These are phyloP conservation scores for Drosophila paulistorum DNA, from an alignment of 1,140 invertebrate species.

Conservation along the genomic window DNA sequence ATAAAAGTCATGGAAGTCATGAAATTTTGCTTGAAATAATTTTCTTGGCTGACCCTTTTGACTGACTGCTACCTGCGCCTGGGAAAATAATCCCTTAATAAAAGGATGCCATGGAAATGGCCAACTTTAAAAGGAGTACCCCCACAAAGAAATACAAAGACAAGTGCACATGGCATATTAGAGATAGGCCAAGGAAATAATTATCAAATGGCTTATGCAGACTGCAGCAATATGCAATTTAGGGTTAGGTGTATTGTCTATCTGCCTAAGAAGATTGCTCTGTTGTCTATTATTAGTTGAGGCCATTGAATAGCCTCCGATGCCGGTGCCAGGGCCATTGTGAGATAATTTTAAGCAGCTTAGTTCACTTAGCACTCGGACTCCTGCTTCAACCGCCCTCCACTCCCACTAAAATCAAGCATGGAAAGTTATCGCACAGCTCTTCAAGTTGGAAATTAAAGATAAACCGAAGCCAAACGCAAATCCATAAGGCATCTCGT, in stretches of 20 bases:
- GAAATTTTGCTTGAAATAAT: too few species aligned
- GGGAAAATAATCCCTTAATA: constrained; percentile 23
- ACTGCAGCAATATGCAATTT: neutral
- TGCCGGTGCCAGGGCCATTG: neutral
- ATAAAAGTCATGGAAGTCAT: too few species aligned
- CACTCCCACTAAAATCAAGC: neutral
- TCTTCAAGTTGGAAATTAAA: neutral
- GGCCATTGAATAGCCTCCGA: neutral
- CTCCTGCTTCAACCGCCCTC: neutral
- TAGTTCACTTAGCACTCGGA: neutral
- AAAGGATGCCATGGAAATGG: constrained; percentile 28
- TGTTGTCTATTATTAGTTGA: constrained; percentile 12
- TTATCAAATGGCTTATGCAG: neutral
- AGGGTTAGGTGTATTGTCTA: neutral
- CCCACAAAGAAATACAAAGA: neutral
- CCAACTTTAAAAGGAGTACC: neutral
- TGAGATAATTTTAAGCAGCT: constrained; percentile 16
- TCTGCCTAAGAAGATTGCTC: neutral
- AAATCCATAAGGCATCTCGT: neutral
- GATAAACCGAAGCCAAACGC: neutral
- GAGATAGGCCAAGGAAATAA: constrained; percentile 1
- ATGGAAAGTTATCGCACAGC: neutral
- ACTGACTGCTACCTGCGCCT: too few species aligned
- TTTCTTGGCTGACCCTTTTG: too few species aligned
- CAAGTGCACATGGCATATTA: neutral